Evolutionary conservation across 2,888 invertebrate species (phyloP).

Genomic region (Tanypteryx hageni): DNA sequence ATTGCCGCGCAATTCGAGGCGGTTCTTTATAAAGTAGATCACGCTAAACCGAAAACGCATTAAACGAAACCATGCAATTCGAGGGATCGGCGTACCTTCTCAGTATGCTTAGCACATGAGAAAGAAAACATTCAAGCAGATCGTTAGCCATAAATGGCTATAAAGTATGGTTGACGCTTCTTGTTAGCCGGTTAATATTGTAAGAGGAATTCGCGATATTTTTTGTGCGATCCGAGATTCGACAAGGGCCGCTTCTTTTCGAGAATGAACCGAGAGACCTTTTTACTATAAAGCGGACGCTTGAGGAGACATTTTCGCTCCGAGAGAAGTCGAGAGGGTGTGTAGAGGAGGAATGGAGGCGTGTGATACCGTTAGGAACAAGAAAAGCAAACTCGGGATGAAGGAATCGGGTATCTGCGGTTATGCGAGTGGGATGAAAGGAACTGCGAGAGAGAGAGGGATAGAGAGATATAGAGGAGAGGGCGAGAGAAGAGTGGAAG

Average conservation of each 20-base stretch:
- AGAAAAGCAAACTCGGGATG: neutral
- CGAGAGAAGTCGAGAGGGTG: neutral
- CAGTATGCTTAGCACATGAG: no score
- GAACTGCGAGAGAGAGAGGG: neutral
- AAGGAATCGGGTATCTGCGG: neutral
- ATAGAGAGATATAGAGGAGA: neutral
- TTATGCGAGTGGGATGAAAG: neutral
- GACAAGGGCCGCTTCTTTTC: neutral
- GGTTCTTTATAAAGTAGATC: no score
- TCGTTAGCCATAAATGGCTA: no score
- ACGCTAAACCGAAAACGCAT: no score
- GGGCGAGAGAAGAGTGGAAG: neutral
- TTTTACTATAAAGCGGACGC: neutral
- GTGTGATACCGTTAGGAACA: conserved; percentile 2
- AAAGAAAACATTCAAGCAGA: no score
- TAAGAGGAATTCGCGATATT: neutral
- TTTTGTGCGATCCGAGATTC: neutral
- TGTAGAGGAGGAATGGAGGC: neutral
- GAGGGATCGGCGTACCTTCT: no score
- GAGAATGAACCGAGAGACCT: no score
- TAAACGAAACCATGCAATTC: no score
- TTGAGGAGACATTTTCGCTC: neutral
- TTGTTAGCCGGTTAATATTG: neutral
- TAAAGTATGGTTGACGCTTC: no score
- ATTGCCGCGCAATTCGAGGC: no score